A percentile compares a stretch with the other conserved stretches of the same genome.
These are phyloP conservation scores for Daubentonia madagascariensis DNA, from an alignment of 2,113 vertebrate genomes.

Conservation along the genomic window DNA sequence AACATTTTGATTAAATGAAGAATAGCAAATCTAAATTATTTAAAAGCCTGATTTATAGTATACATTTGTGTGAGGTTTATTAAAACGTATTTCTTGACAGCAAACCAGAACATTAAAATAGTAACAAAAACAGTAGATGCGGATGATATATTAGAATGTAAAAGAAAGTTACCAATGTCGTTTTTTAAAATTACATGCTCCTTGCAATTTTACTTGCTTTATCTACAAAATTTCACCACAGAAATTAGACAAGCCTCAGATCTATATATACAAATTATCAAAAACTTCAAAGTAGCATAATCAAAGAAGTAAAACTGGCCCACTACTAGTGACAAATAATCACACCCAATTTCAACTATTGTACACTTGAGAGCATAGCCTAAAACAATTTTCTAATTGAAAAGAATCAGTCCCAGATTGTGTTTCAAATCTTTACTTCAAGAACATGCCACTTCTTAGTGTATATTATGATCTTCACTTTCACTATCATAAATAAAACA, in stretches of 20 bases:
- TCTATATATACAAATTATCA: background rate
- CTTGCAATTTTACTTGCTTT: background rate
- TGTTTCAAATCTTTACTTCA: constrained; percentile 15
- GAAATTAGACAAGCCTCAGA: background rate
- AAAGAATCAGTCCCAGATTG: background rate
- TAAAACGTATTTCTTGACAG: constrained; percentile 46
- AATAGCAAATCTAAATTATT: constrained; percentile 26
- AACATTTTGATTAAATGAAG: background rate
- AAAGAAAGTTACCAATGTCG: background rate
- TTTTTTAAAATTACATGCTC: constrained; percentile 12
- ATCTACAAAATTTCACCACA: constrained; percentile 28
- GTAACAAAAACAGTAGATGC: background rate
- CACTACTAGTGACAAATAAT: constrained; percentile 46
- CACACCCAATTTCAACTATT: background rate
- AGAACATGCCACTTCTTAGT: background rate
- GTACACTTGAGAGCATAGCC: background rate
- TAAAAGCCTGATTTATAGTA: constrained; percentile 4
- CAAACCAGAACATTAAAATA: constrained; percentile 14
- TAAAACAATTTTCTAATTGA: constrained; percentile 28
- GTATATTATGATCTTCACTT: background rate
- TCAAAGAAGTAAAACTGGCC: constrained; percentile 22
- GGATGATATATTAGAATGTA: background rate
- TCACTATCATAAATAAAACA: background rate
- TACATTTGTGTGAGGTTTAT: background rate
- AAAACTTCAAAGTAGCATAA: constrained; percentile 26